Conservation (phyloP, 2,888 invertebrate species). For the Tipula helvola region DNA sequence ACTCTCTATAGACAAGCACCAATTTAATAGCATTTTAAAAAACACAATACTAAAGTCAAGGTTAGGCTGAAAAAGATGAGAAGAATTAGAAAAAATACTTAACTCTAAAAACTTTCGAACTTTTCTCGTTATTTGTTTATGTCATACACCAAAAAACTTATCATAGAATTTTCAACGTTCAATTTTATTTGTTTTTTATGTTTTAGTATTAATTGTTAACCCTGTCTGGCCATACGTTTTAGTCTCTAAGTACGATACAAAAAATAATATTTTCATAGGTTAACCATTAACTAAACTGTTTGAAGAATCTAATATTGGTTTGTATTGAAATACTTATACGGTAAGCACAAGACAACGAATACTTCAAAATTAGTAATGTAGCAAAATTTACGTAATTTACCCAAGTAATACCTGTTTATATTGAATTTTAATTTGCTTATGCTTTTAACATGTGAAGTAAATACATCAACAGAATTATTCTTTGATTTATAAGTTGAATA, state of each 20-base stretch:
- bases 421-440: background rate
- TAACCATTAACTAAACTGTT: background rate
- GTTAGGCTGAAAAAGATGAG: background rate
- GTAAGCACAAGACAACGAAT: background rate
- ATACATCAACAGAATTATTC: background rate
- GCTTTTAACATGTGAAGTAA: background rate
- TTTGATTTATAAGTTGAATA: background rate
- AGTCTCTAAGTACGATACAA: background rate
- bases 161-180: background rate
- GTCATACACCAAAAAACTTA: background rate
- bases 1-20: background rate
- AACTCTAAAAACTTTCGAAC: background rate
- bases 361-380: background rate
- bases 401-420: background rate
- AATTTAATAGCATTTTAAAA: background rate
- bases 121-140: background rate
- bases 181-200: background rate
- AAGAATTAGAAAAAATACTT: background rate
- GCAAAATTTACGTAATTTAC: background rate
- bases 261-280: background rate
- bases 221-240: background rate
- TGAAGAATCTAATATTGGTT: background rate
- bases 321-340: background rate
- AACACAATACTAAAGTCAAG: background rate
- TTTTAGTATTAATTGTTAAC: background rate